These are phyloP conservation scores for Sitophilus oryzae DNA, from an alignment of 1,140 invertebrate genomes.

Conservation along the genomic window DNA sequence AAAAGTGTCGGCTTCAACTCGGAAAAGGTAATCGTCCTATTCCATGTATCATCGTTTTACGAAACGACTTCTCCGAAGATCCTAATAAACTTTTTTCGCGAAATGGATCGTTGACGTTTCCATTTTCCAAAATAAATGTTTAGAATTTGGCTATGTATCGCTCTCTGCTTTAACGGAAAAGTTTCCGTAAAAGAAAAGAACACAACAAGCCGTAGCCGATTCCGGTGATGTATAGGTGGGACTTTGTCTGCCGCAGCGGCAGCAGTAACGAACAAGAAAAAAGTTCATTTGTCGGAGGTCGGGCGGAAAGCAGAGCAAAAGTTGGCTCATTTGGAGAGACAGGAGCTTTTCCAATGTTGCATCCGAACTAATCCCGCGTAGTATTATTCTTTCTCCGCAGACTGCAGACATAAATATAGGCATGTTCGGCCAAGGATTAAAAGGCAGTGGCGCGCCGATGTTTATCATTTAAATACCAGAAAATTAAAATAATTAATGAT, in stretches of 20 bases:
- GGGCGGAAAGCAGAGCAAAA: slow-evolving; percentile 39
- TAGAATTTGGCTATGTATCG: slow-evolving; percentile 21
- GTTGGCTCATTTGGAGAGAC: slow-evolving; percentile 43
- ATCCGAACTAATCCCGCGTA: slow-evolving; percentile 41
- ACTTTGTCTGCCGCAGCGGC: slow-evolving; percentile 31
- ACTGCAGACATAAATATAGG: slow-evolving; percentile 37
- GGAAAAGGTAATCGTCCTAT: too few relatives aligned
- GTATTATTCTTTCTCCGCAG: slow-evolving; percentile 38
- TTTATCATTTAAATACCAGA: too few relatives aligned
- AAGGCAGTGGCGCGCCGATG: slow-evolving; percentile 13
- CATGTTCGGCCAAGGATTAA: slow-evolving; percentile 16
- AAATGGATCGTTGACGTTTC: slow-evolving; percentile 20
- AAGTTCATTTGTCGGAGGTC: slow-evolving; percentile 42
- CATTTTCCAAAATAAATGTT: slow-evolving; percentile 17
- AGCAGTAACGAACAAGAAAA: slow-evolving; percentile 36
- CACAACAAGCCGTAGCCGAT: slow-evolving; percentile 32
- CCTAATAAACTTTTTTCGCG: slow-evolving; percentile 11
- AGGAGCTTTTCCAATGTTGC: slow-evolving; percentile 37
- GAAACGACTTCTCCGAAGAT: too few relatives aligned
- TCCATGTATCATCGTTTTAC: too few relatives aligned
- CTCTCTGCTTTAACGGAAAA: slow-evolving; percentile 23
- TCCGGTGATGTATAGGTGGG: slow-evolving; percentile 41
- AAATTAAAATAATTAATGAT: too few relatives aligned
- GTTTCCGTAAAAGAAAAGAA: slow-evolving; percentile 21
- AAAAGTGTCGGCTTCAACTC: too few relatives aligned